These are phyloP conservation scores for Girardia tigrina DNA, from an alignment of 2,888 invertebrate genomes.

Conservation along the genomic window DNA sequence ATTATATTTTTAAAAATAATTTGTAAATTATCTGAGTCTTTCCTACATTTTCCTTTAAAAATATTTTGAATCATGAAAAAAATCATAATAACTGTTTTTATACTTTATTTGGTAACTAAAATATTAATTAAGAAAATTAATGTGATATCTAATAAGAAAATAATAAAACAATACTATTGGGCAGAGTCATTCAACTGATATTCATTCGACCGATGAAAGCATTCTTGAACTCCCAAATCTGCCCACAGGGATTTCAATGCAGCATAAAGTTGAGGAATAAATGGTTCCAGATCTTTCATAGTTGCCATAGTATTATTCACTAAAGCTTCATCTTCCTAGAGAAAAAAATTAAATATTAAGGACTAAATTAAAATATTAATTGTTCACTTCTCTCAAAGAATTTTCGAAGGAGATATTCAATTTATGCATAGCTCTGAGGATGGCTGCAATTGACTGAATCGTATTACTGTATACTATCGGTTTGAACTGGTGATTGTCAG, in stretches of 20 bases:
- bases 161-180: background rate
- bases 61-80: too few relatives aligned
- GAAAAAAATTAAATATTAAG: background rate
- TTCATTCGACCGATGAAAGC: background rate
- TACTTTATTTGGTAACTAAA: too few relatives aligned
- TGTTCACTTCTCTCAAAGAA: background rate
- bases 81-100: too few relatives aligned
- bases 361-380: background rate
- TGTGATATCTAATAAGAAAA: too few relatives aligned
- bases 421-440: constrained; percentile 58
- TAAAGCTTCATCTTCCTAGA: constrained; percentile 77
- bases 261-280: constrained; percentile 67
- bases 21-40: too few relatives aligned
- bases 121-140: too few relatives aligned
- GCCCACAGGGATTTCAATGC: background rate
- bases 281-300: constrained; percentile 99
- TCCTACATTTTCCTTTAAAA: too few relatives aligned
- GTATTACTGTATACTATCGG: constrained; percentile 99
- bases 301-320: constrained; percentile 98
- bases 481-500: constrained; percentile 99
- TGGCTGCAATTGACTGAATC: constrained; percentile 97
- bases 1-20: too few relatives aligned
- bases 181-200: background rate
- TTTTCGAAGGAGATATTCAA: constrained; percentile 55
- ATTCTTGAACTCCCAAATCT: background rate